Conservation (phyloP, 2,113 vertebrate species). For the Odontophorus gujanensis region DNA sequence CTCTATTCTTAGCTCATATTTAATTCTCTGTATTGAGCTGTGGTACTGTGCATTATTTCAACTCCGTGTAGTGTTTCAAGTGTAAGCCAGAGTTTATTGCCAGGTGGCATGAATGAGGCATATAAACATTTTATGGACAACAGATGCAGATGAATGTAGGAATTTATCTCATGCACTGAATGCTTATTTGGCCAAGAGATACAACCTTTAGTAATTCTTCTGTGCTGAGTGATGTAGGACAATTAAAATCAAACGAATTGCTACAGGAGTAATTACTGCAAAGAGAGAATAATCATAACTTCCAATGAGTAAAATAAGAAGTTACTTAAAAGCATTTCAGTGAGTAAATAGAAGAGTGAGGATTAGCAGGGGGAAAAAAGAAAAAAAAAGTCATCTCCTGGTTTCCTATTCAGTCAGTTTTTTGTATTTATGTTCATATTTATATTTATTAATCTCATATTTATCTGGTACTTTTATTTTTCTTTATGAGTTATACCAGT, state of each 20-base stretch:
- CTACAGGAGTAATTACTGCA: neutral
- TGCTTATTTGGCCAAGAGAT: constrained; percentile 44
- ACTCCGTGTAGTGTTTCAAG: constrained; percentile 57
- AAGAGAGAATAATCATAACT: neutral
- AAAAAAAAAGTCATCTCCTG: neutral
- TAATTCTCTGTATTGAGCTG: constrained; percentile 29
- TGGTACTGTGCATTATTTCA: constrained; percentile 53
- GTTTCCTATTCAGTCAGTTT: neutral
- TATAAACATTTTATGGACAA: constrained; percentile 79
- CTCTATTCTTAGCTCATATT: constrained; percentile 56
- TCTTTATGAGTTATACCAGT: neutral
- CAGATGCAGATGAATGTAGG: constrained; percentile 75
- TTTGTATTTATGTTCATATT: neutral
- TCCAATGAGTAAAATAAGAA: neutral
- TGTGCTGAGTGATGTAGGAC: constrained; percentile 1
- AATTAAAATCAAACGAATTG: constrained; percentile 39
- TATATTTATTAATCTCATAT: neutral
- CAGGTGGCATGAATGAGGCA: constrained; percentile 70
- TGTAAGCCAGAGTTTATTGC: constrained; percentile 69
- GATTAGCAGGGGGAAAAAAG: neutral
- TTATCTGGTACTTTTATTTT: neutral
- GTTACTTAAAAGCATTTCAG: neutral
- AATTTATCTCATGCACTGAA: constrained; percentile 45
- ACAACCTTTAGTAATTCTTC: constrained; percentile 33
- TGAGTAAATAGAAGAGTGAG: neutral